A percentile compares a stretch with the other conserved stretches of the same genome.
Conservation (phyloP, 2,113 vertebrate species). For the Phasianus colchicus region DNA sequence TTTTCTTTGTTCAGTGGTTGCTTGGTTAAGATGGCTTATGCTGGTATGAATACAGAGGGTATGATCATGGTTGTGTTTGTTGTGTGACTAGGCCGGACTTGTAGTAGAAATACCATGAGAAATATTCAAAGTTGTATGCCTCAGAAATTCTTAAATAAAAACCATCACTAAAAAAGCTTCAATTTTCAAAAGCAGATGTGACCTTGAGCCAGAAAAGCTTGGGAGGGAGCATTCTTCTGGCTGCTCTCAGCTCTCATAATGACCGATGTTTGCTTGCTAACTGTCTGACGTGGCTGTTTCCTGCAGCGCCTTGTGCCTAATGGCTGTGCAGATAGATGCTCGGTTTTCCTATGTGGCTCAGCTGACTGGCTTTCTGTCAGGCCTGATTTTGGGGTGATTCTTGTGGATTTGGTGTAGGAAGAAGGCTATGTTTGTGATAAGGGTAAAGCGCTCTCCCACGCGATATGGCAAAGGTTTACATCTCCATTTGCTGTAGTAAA, state of each 20-base stretch:
- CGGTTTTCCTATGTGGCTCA: not conserved
- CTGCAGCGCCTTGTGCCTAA: not conserved
- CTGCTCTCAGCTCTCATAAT: not conserved
- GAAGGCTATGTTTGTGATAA: not conserved
- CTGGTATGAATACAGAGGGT: not conserved
- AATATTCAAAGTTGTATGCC: not conserved
- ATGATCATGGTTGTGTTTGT: not conserved
- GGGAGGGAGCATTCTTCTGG: not conserved
- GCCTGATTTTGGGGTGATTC: not conserved
- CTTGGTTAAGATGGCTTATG: not conserved
- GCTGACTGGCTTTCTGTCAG: constrained; percentile 22
- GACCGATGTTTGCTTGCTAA: constrained; percentile 1
- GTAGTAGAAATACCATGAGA: not conserved
- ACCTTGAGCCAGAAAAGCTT: constrained; percentile 11
- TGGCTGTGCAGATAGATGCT: not conserved
- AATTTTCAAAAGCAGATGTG: constrained; percentile 26
- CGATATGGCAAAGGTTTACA: not conserved
- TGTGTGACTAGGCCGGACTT: not conserved
- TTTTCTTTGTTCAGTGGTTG: not conserved
- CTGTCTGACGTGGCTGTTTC: not conserved
- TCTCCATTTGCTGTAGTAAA: constrained; percentile 7
- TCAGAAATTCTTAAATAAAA: constrained; percentile 3
- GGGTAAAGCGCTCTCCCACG: not conserved
- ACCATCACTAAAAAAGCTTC: not conserved
- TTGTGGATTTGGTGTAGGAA: not conserved